Evolutionary conservation across 2,888 invertebrate genomes (phyloP).

Genomic region (Lasius platythorax): DNA sequence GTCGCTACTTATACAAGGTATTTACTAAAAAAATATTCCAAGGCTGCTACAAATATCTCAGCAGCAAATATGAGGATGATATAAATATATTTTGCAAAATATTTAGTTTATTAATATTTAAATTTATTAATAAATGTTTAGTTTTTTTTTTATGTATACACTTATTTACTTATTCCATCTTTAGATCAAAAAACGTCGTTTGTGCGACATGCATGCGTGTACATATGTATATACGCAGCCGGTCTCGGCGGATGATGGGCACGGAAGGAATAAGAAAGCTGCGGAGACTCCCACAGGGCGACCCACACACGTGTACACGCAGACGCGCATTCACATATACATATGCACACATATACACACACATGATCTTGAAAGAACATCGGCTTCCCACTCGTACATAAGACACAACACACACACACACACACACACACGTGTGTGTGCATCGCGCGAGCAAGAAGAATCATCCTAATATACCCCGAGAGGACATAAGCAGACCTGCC

Average conservation of each 20-base stretch:
- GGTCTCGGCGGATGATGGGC: conserved; percentile 34
- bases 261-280: conserved; percentile 69
- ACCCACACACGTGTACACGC: conserved; percentile 69
- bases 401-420: conserved; percentile 37
- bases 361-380: conserved; percentile 63
- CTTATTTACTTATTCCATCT: conserved; percentile 7
- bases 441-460: conserved; percentile 55
- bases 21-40: neutral
- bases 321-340: neutral
- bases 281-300: conserved; percentile 74
- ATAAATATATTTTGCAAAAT: conserved; percentile 10
- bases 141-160: neutral
- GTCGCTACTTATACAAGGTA: neutral
- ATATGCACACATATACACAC: neutral
- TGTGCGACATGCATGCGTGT: conserved; percentile 1
- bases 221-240: neutral
- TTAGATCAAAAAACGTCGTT: conserved; percentile 30
- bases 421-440: conserved; percentile 15
- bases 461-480: conserved; percentile 73
- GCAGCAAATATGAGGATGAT: neutral
- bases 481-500: conserved; percentile 74
- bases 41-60: neutral
- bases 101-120: too few species aligned
- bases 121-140: neutral
- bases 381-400: conserved; percentile 60